These are phyloP conservation scores for Hypena proboscidalis DNA, from an alignment of 2,888 invertebrate genomes.

Conservation along the genomic window DNA sequence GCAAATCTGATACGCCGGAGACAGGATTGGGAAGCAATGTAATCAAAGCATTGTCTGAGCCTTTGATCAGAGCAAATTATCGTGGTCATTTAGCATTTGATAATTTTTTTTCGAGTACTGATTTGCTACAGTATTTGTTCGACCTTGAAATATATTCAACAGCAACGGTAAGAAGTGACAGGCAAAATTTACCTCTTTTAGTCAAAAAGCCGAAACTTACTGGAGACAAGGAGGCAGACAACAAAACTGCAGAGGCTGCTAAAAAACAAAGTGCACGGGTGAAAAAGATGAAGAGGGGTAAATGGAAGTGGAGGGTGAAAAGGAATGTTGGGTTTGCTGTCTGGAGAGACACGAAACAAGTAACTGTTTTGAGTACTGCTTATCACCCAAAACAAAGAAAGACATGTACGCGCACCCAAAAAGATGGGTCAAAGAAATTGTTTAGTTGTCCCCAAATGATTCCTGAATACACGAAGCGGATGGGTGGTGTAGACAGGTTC, in stretches of 20 bases:
- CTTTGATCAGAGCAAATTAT: constrained; percentile 14
- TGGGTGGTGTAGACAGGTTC: constrained; percentile 34
- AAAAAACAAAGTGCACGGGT: too few relatives aligned
- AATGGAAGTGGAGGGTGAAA: constrained; percentile 15
- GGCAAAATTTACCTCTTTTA: background rate
- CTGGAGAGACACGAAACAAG: constrained; percentile 18
- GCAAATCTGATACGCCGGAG: constrained; percentile 17
- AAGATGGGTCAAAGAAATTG: constrained; percentile 22
- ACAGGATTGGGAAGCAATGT: constrained; percentile 18
- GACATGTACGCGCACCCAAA: constrained; percentile 17
- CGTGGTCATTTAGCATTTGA: background rate
- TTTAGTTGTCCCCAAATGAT: constrained; percentile 17
- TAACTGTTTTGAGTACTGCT: constrained; percentile 15
- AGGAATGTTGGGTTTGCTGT: constrained; percentile 15
- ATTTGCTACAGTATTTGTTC: background rate
- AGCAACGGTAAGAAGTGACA: background rate
- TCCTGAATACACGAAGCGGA: constrained; percentile 27
- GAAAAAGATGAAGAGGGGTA: constrained; percentile 13
- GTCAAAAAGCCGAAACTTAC: constrained; percentile 2
- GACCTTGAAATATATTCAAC: background rate
- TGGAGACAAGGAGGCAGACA: constrained; percentile 18
- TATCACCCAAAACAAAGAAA: constrained; percentile 15
- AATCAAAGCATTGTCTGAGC: constrained; percentile 15
- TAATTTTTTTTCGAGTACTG: background rate
- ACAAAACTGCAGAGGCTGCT: constrained; percentile 11